Conservation (phyloP, 2,113 vertebrate species). For the Laticauda laticaudata region DNA sequence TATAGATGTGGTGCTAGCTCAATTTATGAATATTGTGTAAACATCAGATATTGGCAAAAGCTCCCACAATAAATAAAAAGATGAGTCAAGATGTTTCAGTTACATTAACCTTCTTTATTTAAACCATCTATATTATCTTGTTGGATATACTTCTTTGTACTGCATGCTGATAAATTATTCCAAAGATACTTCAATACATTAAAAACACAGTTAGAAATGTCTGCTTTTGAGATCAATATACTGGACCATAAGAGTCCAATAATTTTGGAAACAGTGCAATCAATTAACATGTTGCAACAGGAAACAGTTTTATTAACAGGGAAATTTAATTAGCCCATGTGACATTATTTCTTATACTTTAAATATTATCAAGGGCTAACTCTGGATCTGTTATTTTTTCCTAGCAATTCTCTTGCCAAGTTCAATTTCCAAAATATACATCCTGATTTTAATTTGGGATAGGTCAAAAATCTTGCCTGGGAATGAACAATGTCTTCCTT, state of each 20-base stretch:
- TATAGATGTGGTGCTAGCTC: constrained; percentile 1
- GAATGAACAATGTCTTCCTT: background rate
- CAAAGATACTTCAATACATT: background rate
- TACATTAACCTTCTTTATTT: constrained; percentile 1
- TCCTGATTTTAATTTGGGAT: background rate
- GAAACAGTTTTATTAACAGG: constrained; percentile 5
- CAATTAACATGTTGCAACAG: constrained; percentile 10
- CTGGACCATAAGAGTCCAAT: constrained; percentile 6
- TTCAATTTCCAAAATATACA: background rate
- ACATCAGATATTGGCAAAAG: constrained; percentile 21
- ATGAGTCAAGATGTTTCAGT: background rate
- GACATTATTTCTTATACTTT: constrained; percentile 16
- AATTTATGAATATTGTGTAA: background rate
- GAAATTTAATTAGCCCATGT: background rate
- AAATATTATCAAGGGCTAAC: background rate
- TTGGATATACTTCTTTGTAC: background rate
- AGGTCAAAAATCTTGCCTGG: background rate
- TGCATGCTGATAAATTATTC: background rate
- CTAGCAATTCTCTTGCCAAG: background rate
- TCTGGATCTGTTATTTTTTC: background rate
- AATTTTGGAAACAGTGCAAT: background rate
- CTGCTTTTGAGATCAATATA: constrained; percentile 15
- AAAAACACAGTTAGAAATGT: background rate
- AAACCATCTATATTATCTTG: constrained; percentile 4
- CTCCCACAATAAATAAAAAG: background rate